phyloP scores from a whole-genome alignment of 2,888 invertebrate species.

The Diadromus collaris region DNA sequence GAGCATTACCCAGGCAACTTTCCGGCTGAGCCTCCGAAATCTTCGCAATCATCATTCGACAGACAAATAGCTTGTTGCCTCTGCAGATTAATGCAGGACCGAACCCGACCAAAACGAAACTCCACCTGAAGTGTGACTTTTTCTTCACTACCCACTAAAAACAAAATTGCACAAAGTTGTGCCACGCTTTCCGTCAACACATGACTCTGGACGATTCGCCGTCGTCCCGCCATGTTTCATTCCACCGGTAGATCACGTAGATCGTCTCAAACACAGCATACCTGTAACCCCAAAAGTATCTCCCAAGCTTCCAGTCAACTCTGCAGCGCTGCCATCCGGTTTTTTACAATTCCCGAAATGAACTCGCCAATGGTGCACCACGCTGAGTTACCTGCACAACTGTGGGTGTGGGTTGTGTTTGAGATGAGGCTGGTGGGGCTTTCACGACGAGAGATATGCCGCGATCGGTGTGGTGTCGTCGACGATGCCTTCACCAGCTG shows the following conservation, averaged over 20 bases:
- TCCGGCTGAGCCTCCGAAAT: slow-evolving; percentile 23
- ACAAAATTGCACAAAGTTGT: not conserved
- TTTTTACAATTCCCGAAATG: slow-evolving; percentile 73
- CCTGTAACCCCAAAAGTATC: slow-evolving; percentile 35
- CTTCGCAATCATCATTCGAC: slow-evolving; percentile 40
- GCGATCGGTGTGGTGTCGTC: slow-evolving; percentile 24
- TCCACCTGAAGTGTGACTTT: not conserved
- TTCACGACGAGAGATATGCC: slow-evolving; percentile 53
- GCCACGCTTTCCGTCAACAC: too few relatives aligned
- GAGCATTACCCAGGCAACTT: not conserved
- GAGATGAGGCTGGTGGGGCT: slow-evolving; percentile 57
- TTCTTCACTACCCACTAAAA: too few relatives aligned
- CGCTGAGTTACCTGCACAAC: slow-evolving; percentile 33
- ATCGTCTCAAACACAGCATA: slow-evolving; percentile 1
- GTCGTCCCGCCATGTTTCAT: not conserved
- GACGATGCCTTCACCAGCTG: slow-evolving; percentile 2
- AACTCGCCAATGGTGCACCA: slow-evolving; percentile 76
- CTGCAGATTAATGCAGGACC: not conserved
- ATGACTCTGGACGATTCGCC: not conserved
- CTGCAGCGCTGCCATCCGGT: slow-evolving; percentile 51
- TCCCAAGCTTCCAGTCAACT: slow-evolving; percentile 16
- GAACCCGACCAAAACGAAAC: not conserved
- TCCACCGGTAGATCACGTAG: slow-evolving; percentile 29
- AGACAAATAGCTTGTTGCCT: not conserved
- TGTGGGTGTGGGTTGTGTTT: slow-evolving; percentile 55